Base-by-base conservation (phyloP, 2,797 vertebrate genomes). In the Heliangelus exortis region DNA sequence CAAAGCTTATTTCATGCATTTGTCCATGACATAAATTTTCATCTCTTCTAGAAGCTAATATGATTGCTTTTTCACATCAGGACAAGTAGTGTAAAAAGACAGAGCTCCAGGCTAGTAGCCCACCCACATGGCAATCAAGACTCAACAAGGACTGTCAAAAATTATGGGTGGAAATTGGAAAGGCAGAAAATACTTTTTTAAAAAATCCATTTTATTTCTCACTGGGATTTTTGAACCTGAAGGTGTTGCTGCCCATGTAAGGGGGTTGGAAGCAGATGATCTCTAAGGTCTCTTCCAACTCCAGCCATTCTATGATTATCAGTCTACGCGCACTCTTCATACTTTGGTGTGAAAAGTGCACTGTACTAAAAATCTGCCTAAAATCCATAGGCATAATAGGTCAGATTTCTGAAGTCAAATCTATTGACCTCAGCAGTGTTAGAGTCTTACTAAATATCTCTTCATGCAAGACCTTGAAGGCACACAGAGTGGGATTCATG, bases 371-470 rank as follows among this genome's bases (percentile, higher is more conserved):
- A 67, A 34, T 29, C 18, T 66, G 55, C 36, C 33, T 45, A 5
- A 31, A 31, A 18, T 6, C 20, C 12, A 0, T 3, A 17, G 57
- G 6, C 1, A 1, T 1, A 6, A 50, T 6, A 22, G 55, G 15
- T 10, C 43, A 79, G 50, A 51, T 15, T 1, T 1, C 51, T 45
- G 31, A 78, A 45, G 8, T 69, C 55, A 55, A 54, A 45, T 28
- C 48, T 69, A 3, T 4, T 22, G 63, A 33, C 26, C 17, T 71
- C 63, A 53, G 59, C 1, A 15, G 15, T 2, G 19, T 6, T 47
- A 22, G 33, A n/a, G 21, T 12, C 39, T 78, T 45, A 28, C 11
- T 63, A 15, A 53, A 16, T 4, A 7, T 33, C 47, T 76, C n/a
- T 54, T n/a, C 11, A 58, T 5, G 15, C 0, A 0, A 45, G 36